These are phyloP conservation scores for Heterohyrax brucei DNA, from an alignment of 2,797 vertebrate genomes.

Conservation along the genomic window DNA sequence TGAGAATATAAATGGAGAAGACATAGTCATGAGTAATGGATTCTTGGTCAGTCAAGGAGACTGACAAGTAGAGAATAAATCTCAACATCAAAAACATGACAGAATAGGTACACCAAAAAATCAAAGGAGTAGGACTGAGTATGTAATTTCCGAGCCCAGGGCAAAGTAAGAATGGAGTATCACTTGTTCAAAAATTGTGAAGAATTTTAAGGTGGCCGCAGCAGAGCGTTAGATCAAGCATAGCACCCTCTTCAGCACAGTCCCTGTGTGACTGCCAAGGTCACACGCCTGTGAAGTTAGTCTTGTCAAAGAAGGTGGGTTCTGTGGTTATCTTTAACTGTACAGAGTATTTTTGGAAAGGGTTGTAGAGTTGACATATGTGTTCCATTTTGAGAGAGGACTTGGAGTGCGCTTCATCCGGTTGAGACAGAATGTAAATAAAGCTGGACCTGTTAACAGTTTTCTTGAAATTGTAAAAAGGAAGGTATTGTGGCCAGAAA, in stretches of 20 bases:
- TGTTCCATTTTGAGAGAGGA: not conserved
- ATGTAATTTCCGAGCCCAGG: not conserved
- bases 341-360: not conserved
- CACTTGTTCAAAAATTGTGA: not conserved
- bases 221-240: not conserved
- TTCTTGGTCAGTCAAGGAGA: not conserved
- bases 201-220: not conserved
- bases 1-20: constrained; percentile 26
- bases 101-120: not conserved
- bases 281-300: rapidly evolving
- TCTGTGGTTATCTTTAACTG: not conserved
- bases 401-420: not conserved
- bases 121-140: not conserved
- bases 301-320: not conserved
- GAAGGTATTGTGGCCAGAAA: not conserved
- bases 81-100: not conserved
- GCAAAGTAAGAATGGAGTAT: not conserved
- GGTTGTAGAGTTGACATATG: not conserved
- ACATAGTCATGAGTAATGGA: not conserved
- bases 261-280: rapidly evolving
- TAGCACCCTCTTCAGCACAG: not conserved
- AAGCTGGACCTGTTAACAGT: not conserved
- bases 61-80: not conserved
- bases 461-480: not conserved
- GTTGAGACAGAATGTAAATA: not conserved